Evolutionary conservation across 1,140 invertebrate genomes (phyloP).

Genomic region (Neuroterus valhalla): DNA sequence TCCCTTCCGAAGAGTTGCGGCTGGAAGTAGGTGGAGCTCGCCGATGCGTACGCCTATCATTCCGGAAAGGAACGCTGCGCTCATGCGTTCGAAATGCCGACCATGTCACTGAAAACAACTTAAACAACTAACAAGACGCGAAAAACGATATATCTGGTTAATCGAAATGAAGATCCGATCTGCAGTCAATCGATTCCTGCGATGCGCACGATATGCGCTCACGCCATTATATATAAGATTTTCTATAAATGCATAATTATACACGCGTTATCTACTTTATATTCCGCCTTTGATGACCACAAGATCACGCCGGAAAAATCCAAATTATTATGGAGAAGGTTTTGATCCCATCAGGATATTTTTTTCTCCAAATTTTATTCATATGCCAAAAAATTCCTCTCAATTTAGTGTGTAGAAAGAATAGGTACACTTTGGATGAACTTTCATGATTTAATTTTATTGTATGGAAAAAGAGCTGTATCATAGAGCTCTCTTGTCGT

Average conservation of each 20-base stretch:
- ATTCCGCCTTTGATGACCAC: neutral
- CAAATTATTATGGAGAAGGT: conserved; percentile 6
- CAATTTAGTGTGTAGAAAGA: too few relatives aligned
- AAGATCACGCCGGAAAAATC: neutral
- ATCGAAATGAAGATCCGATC: conserved; percentile 9
- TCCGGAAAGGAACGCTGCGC: conserved; percentile 7
- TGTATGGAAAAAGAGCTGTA: too few relatives aligned
- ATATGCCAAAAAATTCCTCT: too few relatives aligned
- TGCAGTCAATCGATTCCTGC: conserved; percentile 9
- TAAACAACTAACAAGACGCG: conserved; percentile 11
- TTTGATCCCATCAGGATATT: too few relatives aligned
- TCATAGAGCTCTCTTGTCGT: too few relatives aligned
- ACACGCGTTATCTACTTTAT: neutral
- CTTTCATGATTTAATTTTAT: too few relatives aligned
- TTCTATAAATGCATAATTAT: neutral
- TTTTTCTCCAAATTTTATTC: too few relatives aligned
- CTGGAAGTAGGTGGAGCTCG: conserved; percentile 36
- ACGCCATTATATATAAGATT: neutral
- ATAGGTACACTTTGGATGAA: too few relatives aligned
- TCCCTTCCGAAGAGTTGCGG: conserved; percentile 19
- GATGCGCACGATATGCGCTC: neutral
- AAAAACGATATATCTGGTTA: conserved; percentile 14
- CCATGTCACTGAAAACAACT: conserved; percentile 14
- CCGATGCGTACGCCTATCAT: conserved; percentile 32
- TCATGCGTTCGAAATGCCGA: neutral